Percentiles rank a stretch among this genome's conserved stretches.
These are phyloP conservation scores for Scaptodrosophila latifasciaeformis DNA, from an alignment of 2,888 invertebrate species.

Conservation along the genomic window DNA sequence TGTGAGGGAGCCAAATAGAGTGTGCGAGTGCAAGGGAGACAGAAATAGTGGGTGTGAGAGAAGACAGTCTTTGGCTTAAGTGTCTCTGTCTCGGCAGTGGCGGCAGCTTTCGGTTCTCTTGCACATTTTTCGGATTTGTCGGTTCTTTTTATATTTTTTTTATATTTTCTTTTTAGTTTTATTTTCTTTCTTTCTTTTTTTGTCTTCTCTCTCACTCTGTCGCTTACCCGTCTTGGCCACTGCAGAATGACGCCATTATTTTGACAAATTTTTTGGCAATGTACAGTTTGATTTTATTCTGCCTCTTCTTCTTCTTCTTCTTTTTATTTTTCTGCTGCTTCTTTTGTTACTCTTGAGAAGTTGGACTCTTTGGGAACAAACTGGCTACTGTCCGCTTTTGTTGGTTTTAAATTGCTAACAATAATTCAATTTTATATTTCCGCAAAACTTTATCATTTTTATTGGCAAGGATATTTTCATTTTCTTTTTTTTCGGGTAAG, in stretches of 20 bases:
- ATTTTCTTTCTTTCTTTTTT: not conserved
- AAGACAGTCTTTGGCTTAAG: too few relatives aligned
- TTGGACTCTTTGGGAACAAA: slow-evolving; percentile 62
- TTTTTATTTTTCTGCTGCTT: slow-evolving; percentile 23
- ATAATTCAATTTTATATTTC: slow-evolving; percentile 73
- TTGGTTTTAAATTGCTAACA: slow-evolving; percentile 66
- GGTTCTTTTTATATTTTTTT: slow-evolving; percentile 39
- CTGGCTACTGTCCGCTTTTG: slow-evolving; percentile 59
- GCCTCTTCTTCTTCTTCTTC: slow-evolving; percentile 24
- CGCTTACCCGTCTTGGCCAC: slow-evolving; percentile 36
- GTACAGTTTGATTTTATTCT: too few relatives aligned
- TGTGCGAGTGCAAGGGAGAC: slow-evolving; percentile 21
- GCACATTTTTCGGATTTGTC: slow-evolving; percentile 31
- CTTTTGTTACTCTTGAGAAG: slow-evolving; percentile 13
- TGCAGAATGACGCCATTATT: slow-evolving; percentile 70
- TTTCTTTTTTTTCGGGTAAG: slow-evolving; percentile 19
- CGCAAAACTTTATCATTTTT: slow-evolving; percentile 54
- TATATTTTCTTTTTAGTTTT: too few relatives aligned
- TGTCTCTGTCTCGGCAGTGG: slow-evolving; percentile 48
- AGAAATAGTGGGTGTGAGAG: too few relatives aligned
- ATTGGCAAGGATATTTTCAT: slow-evolving; percentile 32
- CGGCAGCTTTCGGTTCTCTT: slow-evolving; percentile 31
- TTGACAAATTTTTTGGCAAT: slow-evolving; percentile 72
- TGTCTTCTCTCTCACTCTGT: not conserved
- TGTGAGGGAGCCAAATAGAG: slow-evolving; percentile 14